Conservation (phyloP, 1,140 invertebrate genomes). For the Pachyrhynchus sulphureomaculatus region DNA sequence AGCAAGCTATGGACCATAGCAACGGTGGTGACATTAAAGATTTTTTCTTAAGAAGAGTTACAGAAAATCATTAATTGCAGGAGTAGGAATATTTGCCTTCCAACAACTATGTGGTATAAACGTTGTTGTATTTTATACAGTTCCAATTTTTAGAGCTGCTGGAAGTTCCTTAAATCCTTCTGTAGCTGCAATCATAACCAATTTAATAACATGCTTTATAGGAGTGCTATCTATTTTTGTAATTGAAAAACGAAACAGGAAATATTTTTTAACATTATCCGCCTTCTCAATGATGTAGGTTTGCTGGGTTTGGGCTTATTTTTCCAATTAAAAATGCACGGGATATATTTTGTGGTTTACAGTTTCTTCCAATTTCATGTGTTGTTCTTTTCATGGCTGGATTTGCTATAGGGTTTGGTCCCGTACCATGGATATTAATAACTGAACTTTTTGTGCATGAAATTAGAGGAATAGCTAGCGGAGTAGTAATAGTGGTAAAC, state of each 20-base stretch:
- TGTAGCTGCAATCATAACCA: constrained; percentile 75
- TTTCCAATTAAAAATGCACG: constrained; percentile 61
- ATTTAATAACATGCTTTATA: constrained; percentile 73
- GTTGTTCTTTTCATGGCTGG: constrained; percentile 57
- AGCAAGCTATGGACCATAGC: constrained; percentile 57
- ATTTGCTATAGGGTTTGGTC: constrained; percentile 65
- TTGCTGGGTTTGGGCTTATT: constrained; percentile 67
- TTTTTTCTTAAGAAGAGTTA: constrained; percentile 61
- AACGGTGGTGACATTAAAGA: constrained; percentile 56
- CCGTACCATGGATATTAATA: constrained; percentile 82
- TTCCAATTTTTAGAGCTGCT: constrained; percentile 72
- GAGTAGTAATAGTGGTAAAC: constrained; percentile 74
- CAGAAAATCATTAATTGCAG: constrained; percentile 69
- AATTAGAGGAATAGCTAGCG: constrained; percentile 73
- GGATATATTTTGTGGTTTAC: constrained; percentile 60
- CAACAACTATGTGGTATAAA: constrained; percentile 84
- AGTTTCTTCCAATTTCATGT: constrained; percentile 57
- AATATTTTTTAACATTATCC: constrained; percentile 73
- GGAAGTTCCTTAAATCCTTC: constrained; percentile 68
- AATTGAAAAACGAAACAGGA: constrained; percentile 77
- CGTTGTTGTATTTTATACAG: constrained; percentile 85
- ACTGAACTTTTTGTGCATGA: constrained; percentile 77
- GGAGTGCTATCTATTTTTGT: constrained; percentile 67
- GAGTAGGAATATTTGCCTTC: constrained; percentile 76
- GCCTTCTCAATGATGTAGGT: constrained; percentile 67